Conservation (phyloP, 2,888 invertebrate genomes). For the Charanyca ferruginea region DNA sequence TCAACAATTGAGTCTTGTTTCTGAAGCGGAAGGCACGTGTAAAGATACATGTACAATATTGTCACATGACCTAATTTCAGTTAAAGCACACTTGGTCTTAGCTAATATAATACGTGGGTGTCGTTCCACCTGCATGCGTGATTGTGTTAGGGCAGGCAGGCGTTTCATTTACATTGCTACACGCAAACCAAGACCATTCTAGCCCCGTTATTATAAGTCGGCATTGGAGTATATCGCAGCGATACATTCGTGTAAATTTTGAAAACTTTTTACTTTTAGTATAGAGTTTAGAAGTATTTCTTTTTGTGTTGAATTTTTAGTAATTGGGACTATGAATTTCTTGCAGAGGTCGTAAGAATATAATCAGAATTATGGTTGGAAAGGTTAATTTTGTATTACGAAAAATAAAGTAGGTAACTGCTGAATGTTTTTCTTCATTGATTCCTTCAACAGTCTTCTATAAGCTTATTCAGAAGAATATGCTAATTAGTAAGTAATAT, state of each 20-base stretch:
- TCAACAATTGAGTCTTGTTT: slow-evolving; percentile 7
- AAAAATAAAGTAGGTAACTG: too few species aligned
- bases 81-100: slow-evolving; percentile 54
- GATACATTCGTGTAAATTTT: slow-evolving; percentile 40
- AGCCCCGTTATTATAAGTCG: slow-evolving; percentile 64
- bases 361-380: not conserved
- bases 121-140: slow-evolving; percentile 67
- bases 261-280: slow-evolving; percentile 22
- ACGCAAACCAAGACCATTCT: slow-evolving; percentile 64
- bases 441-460: not conserved
- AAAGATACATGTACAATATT: slow-evolving; percentile 21
- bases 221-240: slow-evolving; percentile 56
- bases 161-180: slow-evolving; percentile 69
- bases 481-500: not conserved
- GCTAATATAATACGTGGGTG: slow-evolving; percentile 59
- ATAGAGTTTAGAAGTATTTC: slow-evolving; percentile 13
- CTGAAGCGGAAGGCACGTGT: not conserved
- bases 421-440: not conserved
- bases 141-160: slow-evolving; percentile 63
- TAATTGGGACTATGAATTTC: not conserved
- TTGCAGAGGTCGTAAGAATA: not conserved
- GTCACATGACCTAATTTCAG: slow-evolving; percentile 62
- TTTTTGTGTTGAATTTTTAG: not conserved
- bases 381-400: not conserved
- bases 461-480: not conserved